Base-by-base conservation (phyloP, 2,797 vertebrate genomes). In the Siniperca undulata region DNA sequence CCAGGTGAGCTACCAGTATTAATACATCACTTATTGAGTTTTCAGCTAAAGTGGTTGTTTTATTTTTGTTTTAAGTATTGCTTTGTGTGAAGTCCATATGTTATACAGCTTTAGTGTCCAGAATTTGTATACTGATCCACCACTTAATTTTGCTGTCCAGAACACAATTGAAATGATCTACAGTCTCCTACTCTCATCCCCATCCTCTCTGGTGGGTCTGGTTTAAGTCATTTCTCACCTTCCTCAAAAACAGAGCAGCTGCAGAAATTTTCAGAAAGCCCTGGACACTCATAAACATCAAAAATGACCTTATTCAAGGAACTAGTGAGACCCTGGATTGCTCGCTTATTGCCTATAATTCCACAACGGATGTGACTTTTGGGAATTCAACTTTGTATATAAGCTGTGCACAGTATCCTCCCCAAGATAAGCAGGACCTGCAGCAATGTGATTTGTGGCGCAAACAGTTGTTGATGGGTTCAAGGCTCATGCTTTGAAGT, bases 331-430 rank as follows among this genome's bases (percentile, higher is more conserved):
- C 20, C 14, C 34, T 55, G 22, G 0, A 64, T 36, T 48, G 38
- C 79, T 88, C 79, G 71, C 84, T 59, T n/a, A 73, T 70, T 77
- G 65, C 70, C 76, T 38, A 56, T 89, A 78, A 83, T 69, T 74
- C 46, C 46, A 65, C 30, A 59, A 27, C 1, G 0, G 1, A 70
- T 70, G 50, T 40, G 64, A 72, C 68, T 30, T 83, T 52, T 50
- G 69, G 74, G 80, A 44, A 52, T 82, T 72, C 42, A 48, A 20
- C 53, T n/a, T 44, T 58, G 48, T 61, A 4, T 52, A 60, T 55
- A 34, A 60, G 36, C 46, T 66, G 46, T 62, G 34, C 76, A 50
- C 2, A 2, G 70, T 36, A 19, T 61, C 27, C 6, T 66, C 24
- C 16, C 13, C 13, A 40, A 74, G 30, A 72, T 27, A 69, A 76